Evolutionary conservation across 1,140 invertebrate species (phyloP).

Genomic region (Cyrtorhinus lividipennis): DNA sequence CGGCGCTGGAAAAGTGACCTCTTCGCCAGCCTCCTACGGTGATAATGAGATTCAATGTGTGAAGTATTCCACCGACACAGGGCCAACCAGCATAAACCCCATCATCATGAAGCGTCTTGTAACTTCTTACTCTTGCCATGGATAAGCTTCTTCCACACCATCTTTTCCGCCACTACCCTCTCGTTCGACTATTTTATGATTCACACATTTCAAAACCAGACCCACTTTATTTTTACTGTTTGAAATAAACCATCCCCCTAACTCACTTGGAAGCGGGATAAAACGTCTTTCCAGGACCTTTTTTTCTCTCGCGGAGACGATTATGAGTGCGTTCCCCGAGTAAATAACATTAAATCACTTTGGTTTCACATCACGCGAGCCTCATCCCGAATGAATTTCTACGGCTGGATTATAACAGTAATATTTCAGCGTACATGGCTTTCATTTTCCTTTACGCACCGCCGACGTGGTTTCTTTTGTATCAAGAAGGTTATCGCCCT

Average conservation of each 20-base stretch:
- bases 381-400: no score
- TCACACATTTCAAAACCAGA: neutral
- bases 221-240: neutral
- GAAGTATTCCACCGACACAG: neutral
- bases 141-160: neutral
- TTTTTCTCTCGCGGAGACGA: no score
- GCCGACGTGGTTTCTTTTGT: no score
- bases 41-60: neutral
- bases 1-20: neutral
- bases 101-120: neutral
- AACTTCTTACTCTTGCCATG: neutral
- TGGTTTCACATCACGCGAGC: no score
- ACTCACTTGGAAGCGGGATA: neutral
- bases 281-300: no score
- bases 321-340: no score
- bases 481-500: no score
- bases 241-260: neutral
- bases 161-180: neutral
- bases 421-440: no score
- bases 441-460: no score
- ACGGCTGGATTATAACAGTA: no score
- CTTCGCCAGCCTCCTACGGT: neutral
- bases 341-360: no score
- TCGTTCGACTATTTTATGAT: neutral
- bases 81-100: neutral